Conservation (phyloP, 1,140 invertebrate species). For the Tetraneura akinire region DNA sequence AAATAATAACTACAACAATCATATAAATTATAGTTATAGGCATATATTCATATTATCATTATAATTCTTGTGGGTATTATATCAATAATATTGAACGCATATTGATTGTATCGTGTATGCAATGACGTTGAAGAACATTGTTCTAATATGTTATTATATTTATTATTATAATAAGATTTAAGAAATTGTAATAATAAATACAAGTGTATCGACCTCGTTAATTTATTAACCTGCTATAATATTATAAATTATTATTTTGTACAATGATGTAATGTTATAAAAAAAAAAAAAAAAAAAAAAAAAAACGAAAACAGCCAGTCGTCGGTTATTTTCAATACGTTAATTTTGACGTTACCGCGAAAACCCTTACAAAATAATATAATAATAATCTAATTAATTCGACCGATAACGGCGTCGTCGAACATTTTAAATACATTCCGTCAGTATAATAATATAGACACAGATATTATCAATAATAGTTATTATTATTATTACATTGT, state of each 20-base stretch:
- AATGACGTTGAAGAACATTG: no score
- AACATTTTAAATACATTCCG: neutral
- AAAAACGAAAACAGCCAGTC: neutral
- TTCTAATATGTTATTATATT: no score
- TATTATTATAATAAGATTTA: no score
- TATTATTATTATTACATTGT: conserved; percentile 14
- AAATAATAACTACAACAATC: no score
- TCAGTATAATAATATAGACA: neutral
- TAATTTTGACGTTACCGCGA: neutral
- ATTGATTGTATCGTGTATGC: no score
- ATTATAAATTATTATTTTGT: no score
- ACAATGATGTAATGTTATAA: neutral
- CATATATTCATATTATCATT: no score
- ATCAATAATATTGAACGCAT: neutral
- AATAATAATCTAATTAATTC: conserved; percentile 26
- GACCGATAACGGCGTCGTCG: neutral
- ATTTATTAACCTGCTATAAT: no score
- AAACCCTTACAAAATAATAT: neutral
- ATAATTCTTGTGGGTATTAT: no score
- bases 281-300: neutral
- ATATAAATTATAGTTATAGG: no score
- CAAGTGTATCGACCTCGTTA: no score
- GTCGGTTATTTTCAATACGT: neutral
- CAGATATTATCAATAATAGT: neutral
- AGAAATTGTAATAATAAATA: no score